phyloP scores from a whole-genome alignment of 2,888 invertebrate species.

The Agrenia bidenticulata region DNA sequence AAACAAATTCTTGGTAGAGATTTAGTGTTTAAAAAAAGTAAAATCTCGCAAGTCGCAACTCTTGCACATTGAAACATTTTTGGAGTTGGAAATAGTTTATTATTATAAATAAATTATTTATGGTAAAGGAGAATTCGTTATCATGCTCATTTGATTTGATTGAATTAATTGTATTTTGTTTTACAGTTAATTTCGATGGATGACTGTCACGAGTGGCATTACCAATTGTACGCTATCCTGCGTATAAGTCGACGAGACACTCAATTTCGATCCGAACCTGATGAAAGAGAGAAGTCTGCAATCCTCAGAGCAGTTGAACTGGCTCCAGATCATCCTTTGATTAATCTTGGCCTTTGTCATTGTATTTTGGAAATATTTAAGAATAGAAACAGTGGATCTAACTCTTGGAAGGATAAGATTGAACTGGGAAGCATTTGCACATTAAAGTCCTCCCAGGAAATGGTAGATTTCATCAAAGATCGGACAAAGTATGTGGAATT shows the following conservation, averaged over 20 bases:
- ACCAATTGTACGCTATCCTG: background rate
- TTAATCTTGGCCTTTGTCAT: conserved; percentile 9
- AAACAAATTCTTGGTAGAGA: background rate
- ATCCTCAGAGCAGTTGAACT: background rate
- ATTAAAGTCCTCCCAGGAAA: background rate
- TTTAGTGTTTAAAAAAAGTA: too few species aligned
- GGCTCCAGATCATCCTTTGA: background rate
- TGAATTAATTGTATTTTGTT: too few species aligned
- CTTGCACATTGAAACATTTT: background rate
- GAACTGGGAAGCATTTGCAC: background rate
- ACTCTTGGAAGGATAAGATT: background rate
- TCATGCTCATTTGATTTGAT: too few species aligned
- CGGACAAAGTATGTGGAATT: background rate
- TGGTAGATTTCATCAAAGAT: conserved; percentile 23
- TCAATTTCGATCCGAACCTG: background rate
- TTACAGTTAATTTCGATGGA: background rate
- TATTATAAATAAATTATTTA: too few species aligned
- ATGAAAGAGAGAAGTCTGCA: background rate
- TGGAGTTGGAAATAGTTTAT: too few species aligned
- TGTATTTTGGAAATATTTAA: conserved; percentile 26
- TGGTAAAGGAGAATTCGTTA: too few species aligned
- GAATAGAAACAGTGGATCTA: background rate
- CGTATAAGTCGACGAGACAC: background rate
- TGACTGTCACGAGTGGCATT: background rate
- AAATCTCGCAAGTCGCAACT: background rate